Conservation (phyloP, 2,113 vertebrate species). For the Cochlearius cochlearius region DNA sequence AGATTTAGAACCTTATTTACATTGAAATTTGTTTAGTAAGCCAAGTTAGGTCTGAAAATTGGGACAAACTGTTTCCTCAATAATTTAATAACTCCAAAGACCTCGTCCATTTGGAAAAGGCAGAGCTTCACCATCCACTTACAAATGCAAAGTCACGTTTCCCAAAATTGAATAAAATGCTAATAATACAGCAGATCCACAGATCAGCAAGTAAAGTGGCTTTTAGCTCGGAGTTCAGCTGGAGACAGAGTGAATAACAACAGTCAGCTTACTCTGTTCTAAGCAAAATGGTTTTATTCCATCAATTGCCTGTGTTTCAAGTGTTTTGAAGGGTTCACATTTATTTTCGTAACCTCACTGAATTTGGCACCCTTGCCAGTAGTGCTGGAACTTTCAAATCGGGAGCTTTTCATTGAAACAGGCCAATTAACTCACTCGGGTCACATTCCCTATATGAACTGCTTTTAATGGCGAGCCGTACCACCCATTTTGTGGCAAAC, state of each 20-base stretch:
- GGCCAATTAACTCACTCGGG: conserved; percentile 16
- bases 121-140: conserved; percentile 61
- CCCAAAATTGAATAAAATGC: conserved; percentile 70
- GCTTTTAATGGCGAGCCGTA: neutral
- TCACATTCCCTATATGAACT: conserved; percentile 27
- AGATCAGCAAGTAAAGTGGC: conserved; percentile 67
- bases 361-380: conserved; percentile 52
- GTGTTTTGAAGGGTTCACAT: conserved; percentile 56
- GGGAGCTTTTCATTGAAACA: conserved; percentile 49
- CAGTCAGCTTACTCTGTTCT: conserved; percentile 43
- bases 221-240: conserved; percentile 69
- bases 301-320: conserved; percentile 52
- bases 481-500: conserved; percentile 18
- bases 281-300: conserved; percentile 63
- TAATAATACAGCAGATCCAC: conserved; percentile 66
- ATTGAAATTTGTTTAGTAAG: conserved; percentile 73
- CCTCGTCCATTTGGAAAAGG: conserved; percentile 59
- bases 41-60: conserved; percentile 60
- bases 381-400: conserved; percentile 27
- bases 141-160: conserved; percentile 70
- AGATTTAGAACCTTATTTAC: conserved; percentile 68
- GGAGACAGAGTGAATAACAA: conserved; percentile 59
- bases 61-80: conserved; percentile 66
- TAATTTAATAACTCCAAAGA: conserved; percentile 71
- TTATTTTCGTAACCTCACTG: conserved; percentile 61